These are phyloP conservation scores for Copsychus sechellarum DNA, from an alignment of 2,113 vertebrate species.

Conservation along the genomic window DNA sequence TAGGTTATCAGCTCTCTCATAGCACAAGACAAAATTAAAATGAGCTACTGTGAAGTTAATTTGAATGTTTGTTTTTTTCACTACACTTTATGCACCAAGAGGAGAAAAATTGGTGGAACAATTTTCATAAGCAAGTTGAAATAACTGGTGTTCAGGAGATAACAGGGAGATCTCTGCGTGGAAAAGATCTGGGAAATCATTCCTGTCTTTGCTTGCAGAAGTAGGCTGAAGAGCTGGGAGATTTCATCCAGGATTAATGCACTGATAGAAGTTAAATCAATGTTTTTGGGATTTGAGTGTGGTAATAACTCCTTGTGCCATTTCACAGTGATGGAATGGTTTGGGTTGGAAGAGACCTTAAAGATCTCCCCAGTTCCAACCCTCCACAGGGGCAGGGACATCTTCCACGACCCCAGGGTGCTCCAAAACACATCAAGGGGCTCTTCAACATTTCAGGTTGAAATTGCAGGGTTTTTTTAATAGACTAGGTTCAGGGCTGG, in stretches of 20 bases:
- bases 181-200: neutral
- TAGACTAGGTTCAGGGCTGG: neutral
- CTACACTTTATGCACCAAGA: neutral
- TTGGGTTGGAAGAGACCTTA: neutral
- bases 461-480: neutral
- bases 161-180: neutral
- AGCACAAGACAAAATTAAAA: neutral
- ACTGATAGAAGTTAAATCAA: neutral
- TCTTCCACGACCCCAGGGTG: neutral
- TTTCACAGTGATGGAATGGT: neutral
- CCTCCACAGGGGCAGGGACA: neutral
- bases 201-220: neutral
- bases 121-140: neutral
- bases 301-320: neutral
- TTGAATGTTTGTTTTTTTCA: neutral
- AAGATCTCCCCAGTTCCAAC: neutral
- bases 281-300: neutral
- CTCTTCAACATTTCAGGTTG: neutral
- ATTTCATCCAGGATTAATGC: neutral
- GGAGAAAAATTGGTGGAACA: neutral
- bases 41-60: neutral
- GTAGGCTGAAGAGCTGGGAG: neutral
- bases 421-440: neutral
- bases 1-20: neutral
- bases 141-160: neutral